Evolutionary conservation across 2,113 vertebrate species (phyloP), one percentile per base, ranked within the genome.

Genomic region (Ivindomyrus marchei): DNA sequence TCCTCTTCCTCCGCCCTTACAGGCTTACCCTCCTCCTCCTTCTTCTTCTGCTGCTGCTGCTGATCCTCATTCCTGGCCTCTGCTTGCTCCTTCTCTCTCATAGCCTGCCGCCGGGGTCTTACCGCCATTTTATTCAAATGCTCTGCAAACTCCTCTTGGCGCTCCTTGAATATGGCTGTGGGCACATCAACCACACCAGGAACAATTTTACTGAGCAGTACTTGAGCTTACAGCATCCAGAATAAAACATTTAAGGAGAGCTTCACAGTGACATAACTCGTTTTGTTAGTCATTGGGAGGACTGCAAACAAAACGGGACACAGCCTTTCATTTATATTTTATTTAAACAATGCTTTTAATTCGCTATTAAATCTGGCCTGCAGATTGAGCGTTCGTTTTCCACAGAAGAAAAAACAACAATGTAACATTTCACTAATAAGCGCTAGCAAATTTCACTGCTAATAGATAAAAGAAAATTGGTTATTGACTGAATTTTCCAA

Each of bases 111-210:
- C 95, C 98, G 97, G 94, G 98, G 98, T 90, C 98, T 98, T 94
- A 97, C 96, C 95, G 99, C 98, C 98, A 99, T 99, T 97, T 98
- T 99, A 96, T 97, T 98, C 95, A 99, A 97, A 95, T 99, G 98
- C 93, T 99, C 98, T 88, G 97, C 97, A 96, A 99, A 99, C 92
- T 98, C 98, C 92, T 97, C 95, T 45, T 97, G 96, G 93, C 98
- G 97, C 94, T 97, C 97, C 93, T 99, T 97, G 96, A 99, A 98
- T 93, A 99, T 94, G 91, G 93, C 98, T 99, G 92, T 84, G 89
- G 56, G 92, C 92, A 89, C 90, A 94, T 62, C 94, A 88, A 92
- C 74, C 19, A 47, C 27, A 70, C 62, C 9, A 70, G 27, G 62
- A 6, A 45, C 13, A 80, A 50, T 89, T 46, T 39, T 87, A 53